Evolutionary conservation across 2,797 vertebrate genomes (phyloP).

Genomic region (Brotula barbata): DNA sequence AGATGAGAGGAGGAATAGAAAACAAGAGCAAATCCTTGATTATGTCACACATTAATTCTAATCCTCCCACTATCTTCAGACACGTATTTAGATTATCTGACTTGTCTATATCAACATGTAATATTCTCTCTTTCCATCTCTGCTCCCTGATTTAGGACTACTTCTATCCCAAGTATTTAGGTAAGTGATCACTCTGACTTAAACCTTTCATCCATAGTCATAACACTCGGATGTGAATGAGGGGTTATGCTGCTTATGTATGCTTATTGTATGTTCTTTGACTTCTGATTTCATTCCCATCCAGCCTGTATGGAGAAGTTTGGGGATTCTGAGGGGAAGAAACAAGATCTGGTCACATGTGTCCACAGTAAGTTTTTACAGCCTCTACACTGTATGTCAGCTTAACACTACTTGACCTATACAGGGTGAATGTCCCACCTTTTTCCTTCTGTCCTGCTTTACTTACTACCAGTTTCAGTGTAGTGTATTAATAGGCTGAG

Average conservation of each 20-base stretch:
- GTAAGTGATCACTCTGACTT: slow-evolving; percentile 79
- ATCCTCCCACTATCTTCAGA: neutral
- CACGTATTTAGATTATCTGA: slow-evolving; percentile 25
- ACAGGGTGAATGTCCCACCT: neutral
- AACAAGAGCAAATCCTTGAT: slow-evolving; percentile 1
- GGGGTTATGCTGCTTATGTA: neutral
- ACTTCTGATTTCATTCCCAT: slow-evolving; percentile 37
- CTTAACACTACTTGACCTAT: neutral
- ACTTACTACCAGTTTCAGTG: slow-evolving; percentile 2
- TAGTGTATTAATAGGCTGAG: slow-evolving; percentile 21
- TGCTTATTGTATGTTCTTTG: slow-evolving; percentile 27
- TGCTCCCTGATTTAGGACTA: slow-evolving; percentile 83
- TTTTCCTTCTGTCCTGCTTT: slow-evolving; percentile 4
- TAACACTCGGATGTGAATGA: neutral
- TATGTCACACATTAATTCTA: slow-evolving; percentile 8
- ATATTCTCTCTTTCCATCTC: slow-evolving; percentile 25
- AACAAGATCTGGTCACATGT: slow-evolving; percentile 87
- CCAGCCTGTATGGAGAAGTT: slow-evolving; percentile 86
- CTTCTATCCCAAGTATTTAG: slow-evolving; percentile 93
- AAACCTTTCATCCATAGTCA: slow-evolving; percentile 11
- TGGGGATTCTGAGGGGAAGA: slow-evolving; percentile 82
- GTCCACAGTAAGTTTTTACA: slow-evolving; percentile 90
- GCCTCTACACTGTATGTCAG: neutral
- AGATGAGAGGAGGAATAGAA: slow-evolving; percentile 5
- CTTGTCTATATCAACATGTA: neutral